Percentiles rank a stretch among this genome's conserved stretches.
phyloP scores from a whole-genome alignment of 2,113 vertebrate species.

The Mirza zaza region DNA sequence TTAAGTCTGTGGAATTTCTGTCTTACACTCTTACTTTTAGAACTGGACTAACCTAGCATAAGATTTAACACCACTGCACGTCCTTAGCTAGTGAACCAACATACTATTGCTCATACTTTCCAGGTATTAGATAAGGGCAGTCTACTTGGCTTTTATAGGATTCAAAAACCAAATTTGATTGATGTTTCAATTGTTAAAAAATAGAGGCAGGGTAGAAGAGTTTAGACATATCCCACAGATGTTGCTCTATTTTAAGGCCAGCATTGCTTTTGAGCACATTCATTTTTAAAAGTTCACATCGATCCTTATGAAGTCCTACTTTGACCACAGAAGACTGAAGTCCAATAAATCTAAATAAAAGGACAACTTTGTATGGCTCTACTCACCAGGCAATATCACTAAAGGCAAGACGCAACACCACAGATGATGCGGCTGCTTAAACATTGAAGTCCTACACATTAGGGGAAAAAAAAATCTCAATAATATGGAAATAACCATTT shows the following conservation, averaged over 20 bases:
- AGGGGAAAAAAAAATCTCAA: conserved; percentile 13
- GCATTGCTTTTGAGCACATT: background rate
- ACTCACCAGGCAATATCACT: background rate
- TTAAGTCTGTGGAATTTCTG: background rate
- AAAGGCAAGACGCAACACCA: background rate
- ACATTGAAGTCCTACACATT: background rate
- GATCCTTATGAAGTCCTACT: background rate
- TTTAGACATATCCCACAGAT: background rate
- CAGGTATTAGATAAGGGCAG: background rate
- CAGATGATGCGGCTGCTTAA: background rate
- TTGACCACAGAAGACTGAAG: background rate
- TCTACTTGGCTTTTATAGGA: background rate
- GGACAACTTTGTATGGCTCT: background rate
- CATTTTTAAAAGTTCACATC: conserved; percentile 11
- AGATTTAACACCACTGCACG: background rate
- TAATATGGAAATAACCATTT: conserved; percentile 34
- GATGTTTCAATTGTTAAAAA: background rate
- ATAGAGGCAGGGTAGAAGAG: background rate
- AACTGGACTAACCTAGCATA: background rate
- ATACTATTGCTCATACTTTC: background rate
- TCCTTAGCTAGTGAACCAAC: background rate
- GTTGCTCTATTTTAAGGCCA: background rate
- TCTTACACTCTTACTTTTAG: background rate
- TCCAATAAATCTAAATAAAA: conserved; percentile 37
- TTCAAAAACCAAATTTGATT: background rate